Conservation (phyloP, 2,113 vertebrate species). For the Dicrurus megarhynchus region DNA sequence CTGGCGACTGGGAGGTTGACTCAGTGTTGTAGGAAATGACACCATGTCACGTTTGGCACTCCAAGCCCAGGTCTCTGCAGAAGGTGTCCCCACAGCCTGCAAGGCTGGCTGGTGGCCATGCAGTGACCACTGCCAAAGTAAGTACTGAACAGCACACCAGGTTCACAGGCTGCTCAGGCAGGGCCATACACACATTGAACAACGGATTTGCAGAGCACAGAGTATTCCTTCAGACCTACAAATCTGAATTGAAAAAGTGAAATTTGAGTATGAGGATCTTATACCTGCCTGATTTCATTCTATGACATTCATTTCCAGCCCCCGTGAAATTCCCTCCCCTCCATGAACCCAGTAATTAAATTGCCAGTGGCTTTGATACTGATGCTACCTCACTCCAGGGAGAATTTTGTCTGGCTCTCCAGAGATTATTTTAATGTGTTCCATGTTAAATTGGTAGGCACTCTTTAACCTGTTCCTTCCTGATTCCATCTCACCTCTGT, state of each 20-base stretch:
- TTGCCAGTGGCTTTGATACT: slow-evolving; percentile 49
- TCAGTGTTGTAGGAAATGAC: background rate
- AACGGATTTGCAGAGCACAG: background rate
- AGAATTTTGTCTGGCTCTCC: slow-evolving; percentile 35
- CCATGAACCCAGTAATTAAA: slow-evolving; percentile 52
- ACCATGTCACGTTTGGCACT: fast-evolving
- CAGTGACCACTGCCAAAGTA: background rate
- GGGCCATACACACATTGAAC: background rate
- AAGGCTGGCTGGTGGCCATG: background rate
- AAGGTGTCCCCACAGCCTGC: background rate
- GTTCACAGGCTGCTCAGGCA: background rate
- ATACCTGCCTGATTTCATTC: background rate
- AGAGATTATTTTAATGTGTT: slow-evolving; percentile 56
- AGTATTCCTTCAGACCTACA: background rate
- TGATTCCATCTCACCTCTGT: slow-evolving; percentile 32
- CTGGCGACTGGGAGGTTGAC: background rate
- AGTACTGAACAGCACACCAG: background rate
- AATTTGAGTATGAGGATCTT: background rate
- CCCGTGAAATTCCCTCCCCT: slow-evolving; percentile 17
- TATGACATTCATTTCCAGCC: background rate
- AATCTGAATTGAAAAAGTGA: background rate
- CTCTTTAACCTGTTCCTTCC: slow-evolving; percentile 61
- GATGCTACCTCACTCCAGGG: slow-evolving; percentile 25
- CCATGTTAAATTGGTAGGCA: slow-evolving; percentile 38
- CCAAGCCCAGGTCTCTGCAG: background rate